Evolutionary conservation across 2,888 invertebrate genomes (phyloP).

Genomic region (Xestia xanthographa): DNA sequence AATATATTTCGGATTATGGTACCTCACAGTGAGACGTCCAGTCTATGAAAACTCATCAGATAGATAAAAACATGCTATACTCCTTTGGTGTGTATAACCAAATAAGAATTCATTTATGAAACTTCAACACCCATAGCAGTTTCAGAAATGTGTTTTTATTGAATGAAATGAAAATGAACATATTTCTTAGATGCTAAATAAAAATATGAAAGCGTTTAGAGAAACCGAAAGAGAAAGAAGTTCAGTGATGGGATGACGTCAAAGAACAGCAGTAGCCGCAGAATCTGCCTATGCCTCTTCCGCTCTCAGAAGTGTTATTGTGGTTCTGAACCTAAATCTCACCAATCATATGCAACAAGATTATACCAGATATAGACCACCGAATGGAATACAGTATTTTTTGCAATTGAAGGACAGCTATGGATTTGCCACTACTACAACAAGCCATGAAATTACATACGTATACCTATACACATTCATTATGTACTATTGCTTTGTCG

Average conservation of each 20-base stretch:
- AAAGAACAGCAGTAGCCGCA: conserved; percentile 1
- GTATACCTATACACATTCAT: no score
- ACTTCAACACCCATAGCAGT: not conserved
- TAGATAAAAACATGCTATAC: not conserved
- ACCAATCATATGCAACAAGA: not conserved
- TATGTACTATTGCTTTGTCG: conserved; percentile 1
- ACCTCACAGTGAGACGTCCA: not conserved
- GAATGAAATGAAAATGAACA: not conserved
- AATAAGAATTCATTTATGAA: not conserved
- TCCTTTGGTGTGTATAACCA: conserved; percentile 1
- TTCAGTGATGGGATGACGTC: not conserved
- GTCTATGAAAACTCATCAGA: not conserved
- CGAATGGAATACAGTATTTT: not conserved
- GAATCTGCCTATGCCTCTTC: not conserved
- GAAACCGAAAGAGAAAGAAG: not conserved
- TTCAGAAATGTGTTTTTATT: not conserved
- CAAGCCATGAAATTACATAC: not conserved
- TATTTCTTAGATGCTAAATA: not conserved
- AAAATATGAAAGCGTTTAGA: not conserved
- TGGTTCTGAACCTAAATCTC: not conserved
- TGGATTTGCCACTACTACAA: not conserved
- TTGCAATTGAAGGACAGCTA: not conserved
- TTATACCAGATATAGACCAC: not conserved
- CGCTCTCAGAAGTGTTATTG: not conserved
- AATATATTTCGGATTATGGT: not conserved